Evolutionary conservation across 2,797 vertebrate genomes (phyloP), one percentile per base, ranked within the genome.

Genomic region (Pelodytes ibericus): DNA sequence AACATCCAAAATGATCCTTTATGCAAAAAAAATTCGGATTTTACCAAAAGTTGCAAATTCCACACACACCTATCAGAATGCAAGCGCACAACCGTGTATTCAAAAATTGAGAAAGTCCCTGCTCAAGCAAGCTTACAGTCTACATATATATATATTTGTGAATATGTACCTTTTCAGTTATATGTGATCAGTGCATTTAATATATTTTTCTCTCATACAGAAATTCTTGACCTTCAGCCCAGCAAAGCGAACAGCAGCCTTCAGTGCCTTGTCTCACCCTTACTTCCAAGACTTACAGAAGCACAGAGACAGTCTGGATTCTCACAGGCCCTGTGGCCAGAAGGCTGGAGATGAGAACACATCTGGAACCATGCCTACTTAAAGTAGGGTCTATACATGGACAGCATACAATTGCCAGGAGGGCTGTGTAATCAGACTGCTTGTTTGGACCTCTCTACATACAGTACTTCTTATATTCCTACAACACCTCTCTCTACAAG

Each of bases 221-320:
- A 97, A 96, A 92, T 98, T 97, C 84, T 91, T 99, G 80, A 93
- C 92, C 0, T 99, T 99, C 89, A 98, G 95, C 83, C 96, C 97
- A 72, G 92, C 93, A 86, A 95, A 96, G 88, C 94, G 97, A 86
- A 95, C 97, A 93, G 97, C 97, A 0, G 97, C 97, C 22, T 98
- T 95, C 26, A 86, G 91, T 72, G 96, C 97, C n/a, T 90, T 99
- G 81, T 95, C 91, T 86, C 96, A 99, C 82, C 90, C 95, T 0
- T 99, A 99, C 88, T 99, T 99, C 88, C 95, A 94, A 51, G 96
- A 93, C 26, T 88, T 98, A 88, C 95, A 97, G 90, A 95, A 94
- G 84, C 89, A 86, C 91, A 96, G 94, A 88, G 93, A 95, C 83
- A 96, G 87, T 79, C 84, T 91, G 85, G 95, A 96, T 72, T 91